These are phyloP conservation scores for Hemiprocne comata DNA, from an alignment of 2,113 vertebrate genomes.

Conservation along the genomic window DNA sequence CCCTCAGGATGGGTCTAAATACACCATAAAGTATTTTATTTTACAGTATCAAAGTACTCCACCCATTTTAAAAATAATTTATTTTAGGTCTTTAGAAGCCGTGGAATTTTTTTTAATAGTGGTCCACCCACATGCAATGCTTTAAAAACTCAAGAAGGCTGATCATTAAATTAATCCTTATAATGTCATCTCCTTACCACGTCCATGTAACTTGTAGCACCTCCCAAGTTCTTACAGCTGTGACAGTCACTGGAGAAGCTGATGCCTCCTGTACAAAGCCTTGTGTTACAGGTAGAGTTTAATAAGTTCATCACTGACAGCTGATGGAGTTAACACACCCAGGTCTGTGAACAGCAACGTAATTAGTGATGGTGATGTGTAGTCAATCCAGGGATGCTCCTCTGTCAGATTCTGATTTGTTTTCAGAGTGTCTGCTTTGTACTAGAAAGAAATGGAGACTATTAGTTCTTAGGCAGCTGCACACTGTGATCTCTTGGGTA, in stretches of 20 bases:
- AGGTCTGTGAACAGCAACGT: constrained; percentile 96
- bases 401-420: constrained; percentile 79
- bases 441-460: constrained; percentile 74
- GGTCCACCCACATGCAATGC: neutral
- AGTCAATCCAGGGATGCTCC: constrained; percentile 94
- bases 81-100: neutral
- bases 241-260: neutral
- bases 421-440: constrained; percentile 92
- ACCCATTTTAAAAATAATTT: constrained; percentile 36
- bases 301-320: constrained; percentile 97
- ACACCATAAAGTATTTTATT: neutral
- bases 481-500: neutral
- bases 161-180: neutral
- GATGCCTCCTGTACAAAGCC: neutral
- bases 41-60: neutral
- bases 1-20: neutral
- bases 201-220: neutral
- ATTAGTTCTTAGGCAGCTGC: neutral
- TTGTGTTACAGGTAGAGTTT: constrained; percentile 90
- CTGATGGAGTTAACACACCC: constrained; percentile 93
- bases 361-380: constrained; percentile 93
- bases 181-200: neutral
- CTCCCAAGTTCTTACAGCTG: neutral
- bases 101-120: neutral
- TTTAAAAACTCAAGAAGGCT: neutral